Evolutionary conservation across 1,140 invertebrate genomes (phyloP).

Genomic region (Wasmannia auropunctata): DNA sequence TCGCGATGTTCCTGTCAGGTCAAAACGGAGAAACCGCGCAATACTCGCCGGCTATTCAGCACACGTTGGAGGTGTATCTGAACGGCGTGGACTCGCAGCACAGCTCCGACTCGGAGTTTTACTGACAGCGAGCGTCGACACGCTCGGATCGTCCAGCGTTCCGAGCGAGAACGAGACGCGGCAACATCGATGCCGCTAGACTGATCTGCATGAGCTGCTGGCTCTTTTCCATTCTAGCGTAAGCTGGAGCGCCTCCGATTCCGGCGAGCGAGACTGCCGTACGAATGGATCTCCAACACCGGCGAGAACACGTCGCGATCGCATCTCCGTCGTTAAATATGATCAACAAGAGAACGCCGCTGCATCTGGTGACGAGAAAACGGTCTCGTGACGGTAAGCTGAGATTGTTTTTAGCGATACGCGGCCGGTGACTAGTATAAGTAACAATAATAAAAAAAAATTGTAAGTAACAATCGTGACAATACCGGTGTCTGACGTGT

Average conservation of each 20-base stretch:
- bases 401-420: neutral
- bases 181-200: constrained; percentile 47
- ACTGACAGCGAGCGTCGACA: constrained; percentile 73
- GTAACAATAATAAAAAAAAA: too few species aligned
- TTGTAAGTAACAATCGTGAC: constrained; percentile 51
- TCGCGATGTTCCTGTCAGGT: constrained; percentile 51
- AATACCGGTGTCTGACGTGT: constrained; percentile 43
- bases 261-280: neutral
- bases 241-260: constrained; percentile 35
- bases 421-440: too few species aligned
- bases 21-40: constrained; percentile 75
- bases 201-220: constrained; percentile 48
- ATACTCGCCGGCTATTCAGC: constrained; percentile 76
- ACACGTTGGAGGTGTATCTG: constrained; percentile 77
- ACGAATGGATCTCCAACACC: neutral
- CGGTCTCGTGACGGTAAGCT: constrained; percentile 72
- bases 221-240: constrained; percentile 56
- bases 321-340: constrained; percentile 85
- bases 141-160: constrained; percentile 60
- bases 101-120: constrained; percentile 79
- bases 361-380: constrained; percentile 79
- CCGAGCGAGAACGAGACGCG: constrained; percentile 6
- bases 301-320: constrained; percentile 53
- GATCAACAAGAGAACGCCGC: constrained; percentile 86
- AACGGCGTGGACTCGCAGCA: constrained; percentile 75